Evolutionary conservation across 2,888 invertebrate species (phyloP).

Genomic region (Dynastes hyllus): DNA sequence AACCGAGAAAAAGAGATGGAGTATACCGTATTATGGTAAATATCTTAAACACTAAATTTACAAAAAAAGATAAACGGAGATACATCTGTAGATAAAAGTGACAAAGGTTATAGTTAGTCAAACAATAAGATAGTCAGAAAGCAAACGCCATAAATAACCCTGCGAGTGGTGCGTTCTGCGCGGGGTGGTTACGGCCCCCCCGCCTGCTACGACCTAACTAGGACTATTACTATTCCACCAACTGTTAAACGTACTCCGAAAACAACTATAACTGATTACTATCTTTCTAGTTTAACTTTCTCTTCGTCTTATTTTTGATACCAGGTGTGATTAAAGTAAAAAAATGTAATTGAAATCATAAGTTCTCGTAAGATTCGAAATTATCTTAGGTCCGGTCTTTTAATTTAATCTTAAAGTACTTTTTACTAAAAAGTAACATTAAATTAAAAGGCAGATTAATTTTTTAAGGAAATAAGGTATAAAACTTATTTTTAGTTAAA

Average conservation of each 20-base stretch:
- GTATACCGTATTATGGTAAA: slow-evolving; percentile 62
- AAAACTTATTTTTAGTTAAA: too few relatives aligned
- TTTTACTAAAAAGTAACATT: too few relatives aligned
- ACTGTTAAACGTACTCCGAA: slow-evolving; percentile 62
- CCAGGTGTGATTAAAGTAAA: too few relatives aligned
- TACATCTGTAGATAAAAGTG: slow-evolving; percentile 71
- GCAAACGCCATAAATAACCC: slow-evolving; percentile 70
- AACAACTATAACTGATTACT: slow-evolving; percentile 67
- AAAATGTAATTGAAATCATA: too few relatives aligned
- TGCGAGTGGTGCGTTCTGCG: slow-evolving; percentile 65
- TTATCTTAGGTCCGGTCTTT: too few relatives aligned
- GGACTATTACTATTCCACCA: slow-evolving; percentile 60
- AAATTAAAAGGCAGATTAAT: too few relatives aligned
- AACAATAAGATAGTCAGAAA: slow-evolving; percentile 71
- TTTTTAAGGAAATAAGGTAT: too few relatives aligned
- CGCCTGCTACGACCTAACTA: slow-evolving; percentile 61
- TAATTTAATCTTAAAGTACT: too few relatives aligned
- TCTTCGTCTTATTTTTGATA: slow-evolving; percentile 51
- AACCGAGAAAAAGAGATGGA: slow-evolving; percentile 23
- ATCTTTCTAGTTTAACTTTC: slow-evolving; percentile 64
- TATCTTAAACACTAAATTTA: slow-evolving; percentile 70
- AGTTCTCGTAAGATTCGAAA: too few relatives aligned
- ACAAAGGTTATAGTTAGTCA: slow-evolving; percentile 71
- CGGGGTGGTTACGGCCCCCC: slow-evolving; percentile 61
- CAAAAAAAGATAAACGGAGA: slow-evolving; percentile 69